These are phyloP conservation scores for Heliconius melpomene DNA, from an alignment of 1,140 invertebrate genomes.

Conservation along the genomic window DNA sequence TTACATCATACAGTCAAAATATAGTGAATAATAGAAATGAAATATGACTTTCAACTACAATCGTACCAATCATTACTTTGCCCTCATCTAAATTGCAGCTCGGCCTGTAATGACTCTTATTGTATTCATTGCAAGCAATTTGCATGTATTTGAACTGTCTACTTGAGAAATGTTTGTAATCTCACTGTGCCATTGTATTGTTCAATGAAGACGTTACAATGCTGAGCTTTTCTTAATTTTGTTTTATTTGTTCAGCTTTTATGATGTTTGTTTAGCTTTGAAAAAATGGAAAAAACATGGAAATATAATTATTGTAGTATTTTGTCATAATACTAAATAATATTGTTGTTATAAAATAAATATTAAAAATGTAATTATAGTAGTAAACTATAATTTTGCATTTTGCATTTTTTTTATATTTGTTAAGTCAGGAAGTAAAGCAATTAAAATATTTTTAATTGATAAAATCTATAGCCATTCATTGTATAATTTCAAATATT, in stretches of 20 bases:
- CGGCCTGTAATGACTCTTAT: slow-evolving; percentile 50
- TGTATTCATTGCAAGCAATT: slow-evolving; percentile 60
- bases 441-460: too few relatives aligned
- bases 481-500: too few relatives aligned
- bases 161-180: slow-evolving; percentile 43
- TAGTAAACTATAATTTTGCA: too few relatives aligned
- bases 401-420: too few relatives aligned
- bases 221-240: slow-evolving; percentile 40
- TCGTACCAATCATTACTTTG: slow-evolving; percentile 55
- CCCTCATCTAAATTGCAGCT: slow-evolving; percentile 61
- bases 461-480: too few relatives aligned
- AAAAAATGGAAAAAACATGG: background rate
- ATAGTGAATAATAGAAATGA: background rate
- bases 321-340: background rate
- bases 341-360: too few relatives aligned
- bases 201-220: slow-evolving; percentile 55
- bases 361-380: too few relatives aligned
- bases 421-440: too few relatives aligned
- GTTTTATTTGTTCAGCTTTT: slow-evolving; percentile 23
- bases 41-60: slow-evolving; percentile 17
- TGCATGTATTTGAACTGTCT: slow-evolving; percentile 57
- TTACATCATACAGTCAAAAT: too few relatives aligned
- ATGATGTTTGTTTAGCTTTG: background rate
- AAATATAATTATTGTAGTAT: background rate
- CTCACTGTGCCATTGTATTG: slow-evolving; percentile 47